These are phyloP conservation scores for Lanius ludovicianus DNA, from an alignment of 2,113 vertebrate genomes.

Conservation along the genomic window DNA sequence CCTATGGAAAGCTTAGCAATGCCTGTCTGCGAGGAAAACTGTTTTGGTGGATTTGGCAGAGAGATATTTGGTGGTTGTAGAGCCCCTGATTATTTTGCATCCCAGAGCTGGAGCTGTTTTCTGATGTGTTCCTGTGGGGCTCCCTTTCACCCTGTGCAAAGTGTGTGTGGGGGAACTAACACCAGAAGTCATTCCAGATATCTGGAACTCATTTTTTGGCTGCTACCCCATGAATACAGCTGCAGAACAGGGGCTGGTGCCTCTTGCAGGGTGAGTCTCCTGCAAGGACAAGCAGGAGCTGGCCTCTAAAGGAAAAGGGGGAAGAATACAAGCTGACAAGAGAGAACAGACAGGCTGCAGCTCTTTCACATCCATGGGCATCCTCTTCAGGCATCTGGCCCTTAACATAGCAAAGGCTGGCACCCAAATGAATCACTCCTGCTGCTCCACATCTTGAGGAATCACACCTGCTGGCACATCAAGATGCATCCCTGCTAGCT, in stretches of 20 bases:
- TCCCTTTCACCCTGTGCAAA: not conserved
- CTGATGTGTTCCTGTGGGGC: not conserved
- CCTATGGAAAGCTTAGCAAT: not conserved
- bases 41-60: too few relatives aligned
- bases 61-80: not conserved
- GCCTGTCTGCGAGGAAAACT: not conserved
- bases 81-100: not conserved
- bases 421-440: not conserved
- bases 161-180: rapidly evolving
- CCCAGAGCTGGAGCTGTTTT: not conserved
- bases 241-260: not conserved
- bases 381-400: not conserved
- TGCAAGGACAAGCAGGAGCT: not conserved
- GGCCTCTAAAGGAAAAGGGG: not conserved
- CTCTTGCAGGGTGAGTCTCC: not conserved
- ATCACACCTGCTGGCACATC: not conserved
- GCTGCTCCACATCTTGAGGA: not conserved
- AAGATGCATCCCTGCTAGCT: not conserved
- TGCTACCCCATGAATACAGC: not conserved
- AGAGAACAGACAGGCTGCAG: not conserved
- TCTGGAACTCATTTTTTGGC: not conserved
- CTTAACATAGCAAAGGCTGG: not conserved
- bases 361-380: not conserved
- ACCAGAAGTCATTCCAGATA: not conserved
- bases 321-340: not conserved